Conservation (phyloP, 1,140 invertebrate genomes). For the Brachionus rubens region DNA sequence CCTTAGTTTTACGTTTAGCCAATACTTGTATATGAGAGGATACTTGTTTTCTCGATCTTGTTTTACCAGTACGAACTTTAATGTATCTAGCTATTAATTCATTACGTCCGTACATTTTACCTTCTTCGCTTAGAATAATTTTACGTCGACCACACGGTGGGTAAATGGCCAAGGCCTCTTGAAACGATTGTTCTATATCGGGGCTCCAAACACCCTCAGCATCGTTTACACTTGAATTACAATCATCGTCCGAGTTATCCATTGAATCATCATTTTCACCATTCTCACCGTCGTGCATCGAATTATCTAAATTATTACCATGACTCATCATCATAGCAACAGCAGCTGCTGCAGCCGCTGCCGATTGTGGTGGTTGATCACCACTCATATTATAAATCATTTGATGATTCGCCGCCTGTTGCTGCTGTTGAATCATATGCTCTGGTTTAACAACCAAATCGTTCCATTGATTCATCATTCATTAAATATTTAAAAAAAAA, state of each 20-base stretch:
- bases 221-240: conserved; percentile 82
- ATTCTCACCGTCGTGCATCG: neutral
- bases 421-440: conserved; percentile 22
- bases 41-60: conserved; percentile 96
- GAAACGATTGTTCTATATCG: conserved; percentile 99
- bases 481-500: conserved; percentile 1
- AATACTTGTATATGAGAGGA: conserved; percentile 99
- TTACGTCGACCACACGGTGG: conserved; percentile 97
- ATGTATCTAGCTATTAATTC: conserved; percentile 99
- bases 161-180: conserved; percentile 98
- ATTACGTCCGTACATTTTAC: conserved; percentile 99
- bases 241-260: conserved; percentile 47
- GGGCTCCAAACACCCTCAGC: conserved; percentile 99
- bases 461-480: conserved; percentile 41
- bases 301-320: neutral
- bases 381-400: neutral
- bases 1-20: conserved; percentile 89
- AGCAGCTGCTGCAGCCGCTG: neutral
- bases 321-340: conserved; percentile 21
- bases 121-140: conserved; percentile 98
- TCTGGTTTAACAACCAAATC: conserved; percentile 11
- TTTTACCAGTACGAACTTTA: conserved; percentile 96
- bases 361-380: neutral
- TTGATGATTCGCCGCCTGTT: neutral
- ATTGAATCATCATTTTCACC: conserved; percentile 25